Evolutionary conservation across 2,888 invertebrate species (phyloP), one percentile per base, ranked within the genome.

Genomic region (Himalopsyche anomala): DNA sequence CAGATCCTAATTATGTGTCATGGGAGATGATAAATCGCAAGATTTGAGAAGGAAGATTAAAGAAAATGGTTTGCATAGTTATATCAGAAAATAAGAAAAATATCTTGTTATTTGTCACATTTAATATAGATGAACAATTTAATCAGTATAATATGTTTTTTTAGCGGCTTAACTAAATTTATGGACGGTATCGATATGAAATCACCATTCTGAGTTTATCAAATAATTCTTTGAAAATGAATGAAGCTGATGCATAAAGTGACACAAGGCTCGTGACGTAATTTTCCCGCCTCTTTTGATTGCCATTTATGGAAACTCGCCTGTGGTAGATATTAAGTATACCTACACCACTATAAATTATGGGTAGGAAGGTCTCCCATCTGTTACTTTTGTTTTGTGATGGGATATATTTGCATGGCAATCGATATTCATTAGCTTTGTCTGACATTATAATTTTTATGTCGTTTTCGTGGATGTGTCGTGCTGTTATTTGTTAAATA

Each of bases 251-350:
- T 62, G 62, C 62, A 19, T 11, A 3, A 62, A 28, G 62, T 62
- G 62, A 62, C 62, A 62, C 62, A 62, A 62, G 62, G 62, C 62
- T 62, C 28, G 62, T 62, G 62, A 62, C 62, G 62, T 62, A 19
- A 62, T 62, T 62, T 62, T 62, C 62, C 62, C 62, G 62, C 62
- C 62, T 62, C 62, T 62, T 56, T 56, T 62, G 62, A 62, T 62
- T 19, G 28, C 62, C 62, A 62, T 62, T 62, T 62, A 62, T 62
- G 62, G 62, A 62, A 62, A 19, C 19, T 62, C 19, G 19, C 62
- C 62, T 15, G 19, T 28, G 28, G 62, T 62, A 28, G 62, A 11
- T 62, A 19, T 28, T 62, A 5, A 19, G 19, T 62, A 62, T 62
- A 62, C n/a, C 9, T 19, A 62, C 62, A 28, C 62, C 62, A 62